Evolutionary conservation across 2,888 invertebrate genomes (phyloP).

Genomic region (Sinelater perroti): DNA sequence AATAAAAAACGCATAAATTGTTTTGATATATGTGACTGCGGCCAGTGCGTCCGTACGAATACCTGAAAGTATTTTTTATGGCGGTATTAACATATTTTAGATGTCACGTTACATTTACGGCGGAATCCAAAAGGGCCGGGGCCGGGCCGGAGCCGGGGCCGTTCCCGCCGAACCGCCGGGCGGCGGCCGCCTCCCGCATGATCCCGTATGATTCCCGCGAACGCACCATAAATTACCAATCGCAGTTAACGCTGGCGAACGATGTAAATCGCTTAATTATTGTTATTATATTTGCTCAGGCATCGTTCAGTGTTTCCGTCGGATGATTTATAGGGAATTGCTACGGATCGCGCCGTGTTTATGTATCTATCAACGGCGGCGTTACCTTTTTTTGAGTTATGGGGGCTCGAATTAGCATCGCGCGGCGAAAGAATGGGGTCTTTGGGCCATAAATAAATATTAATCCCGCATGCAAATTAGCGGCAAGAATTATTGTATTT

Average conservation of each 20-base stretch:
- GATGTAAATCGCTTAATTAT: constrained; percentile 9
- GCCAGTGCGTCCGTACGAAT: constrained; percentile 37
- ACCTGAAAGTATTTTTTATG: constrained; percentile 41
- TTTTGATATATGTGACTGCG: constrained; percentile 50
- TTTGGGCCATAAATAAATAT: constrained; percentile 29
- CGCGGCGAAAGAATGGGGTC: constrained; percentile 24
- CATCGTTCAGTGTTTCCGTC: constrained; percentile 1
- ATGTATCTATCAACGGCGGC: constrained; percentile 13
- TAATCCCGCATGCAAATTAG: constrained; percentile 23
- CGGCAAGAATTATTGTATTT: constrained; percentile 26
- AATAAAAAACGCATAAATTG: constrained; percentile 58
- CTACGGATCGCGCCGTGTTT: constrained; percentile 11
- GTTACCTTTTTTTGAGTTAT: constrained; percentile 21
- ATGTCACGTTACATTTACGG: constrained; percentile 42
- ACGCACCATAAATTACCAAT: background rate
- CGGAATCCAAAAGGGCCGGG: constrained; percentile 18
- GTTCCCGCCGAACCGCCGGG: too few species aligned
- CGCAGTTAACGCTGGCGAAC: too few species aligned
- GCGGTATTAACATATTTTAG: constrained; percentile 42
- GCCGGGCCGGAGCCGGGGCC: too few species aligned
- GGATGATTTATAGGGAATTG: constrained; percentile 11
- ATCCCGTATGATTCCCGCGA: too few species aligned
- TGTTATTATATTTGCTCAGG: constrained; percentile 11
- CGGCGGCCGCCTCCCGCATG: too few species aligned
- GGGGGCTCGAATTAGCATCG: constrained; percentile 17